These are phyloP conservation scores for Pseudomyrmex dendroicus DNA, from an alignment of 1,140 invertebrate species.

Conservation along the genomic window DNA sequence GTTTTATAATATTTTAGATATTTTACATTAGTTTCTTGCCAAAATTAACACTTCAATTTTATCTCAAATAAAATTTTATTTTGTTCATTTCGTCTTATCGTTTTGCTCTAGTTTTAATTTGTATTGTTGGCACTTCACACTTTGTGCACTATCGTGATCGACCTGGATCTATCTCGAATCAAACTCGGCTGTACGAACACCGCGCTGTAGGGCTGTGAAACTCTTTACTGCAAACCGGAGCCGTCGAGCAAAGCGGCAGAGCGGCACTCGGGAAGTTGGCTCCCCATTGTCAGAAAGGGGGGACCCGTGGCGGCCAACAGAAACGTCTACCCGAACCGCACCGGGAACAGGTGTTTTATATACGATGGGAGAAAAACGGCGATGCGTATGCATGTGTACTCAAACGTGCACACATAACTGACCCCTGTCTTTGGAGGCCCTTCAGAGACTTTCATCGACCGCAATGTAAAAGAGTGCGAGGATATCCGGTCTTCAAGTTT, in stretches of 20 bases:
- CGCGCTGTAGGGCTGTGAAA: conserved; percentile 45
- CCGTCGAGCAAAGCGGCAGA: conserved; percentile 52
- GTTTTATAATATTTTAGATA: background rate
- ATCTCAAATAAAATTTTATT: background rate
- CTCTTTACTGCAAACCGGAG: conserved; percentile 64
- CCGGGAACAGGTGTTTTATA: conserved; percentile 68
- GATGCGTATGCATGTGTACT: conserved; percentile 13
- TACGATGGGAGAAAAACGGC: conserved; percentile 53
- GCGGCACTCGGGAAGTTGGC: conserved; percentile 66
- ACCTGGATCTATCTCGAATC: conserved; percentile 26
- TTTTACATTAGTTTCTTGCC: background rate
- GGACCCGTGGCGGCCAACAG: conserved; percentile 63
- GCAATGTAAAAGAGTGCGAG: conserved; percentile 2
- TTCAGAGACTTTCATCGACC: conserved; percentile 19
- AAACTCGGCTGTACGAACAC: conserved; percentile 29
- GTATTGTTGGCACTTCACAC: background rate
- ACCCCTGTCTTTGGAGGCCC: conserved; percentile 35
- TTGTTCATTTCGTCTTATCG: background rate
- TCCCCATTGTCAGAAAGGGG: conserved; percentile 66
- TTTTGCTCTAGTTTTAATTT: background rate
- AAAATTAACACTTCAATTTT: background rate
- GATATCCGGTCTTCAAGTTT: conserved; percentile 19
- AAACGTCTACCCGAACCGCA: conserved; percentile 57
- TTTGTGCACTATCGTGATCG: conserved; percentile 21
- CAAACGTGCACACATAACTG: conserved; percentile 28